Percentiles rank a stretch among this genome's conserved stretches.
Conservation (phyloP, 2,113 vertebrate species). For the Rhizomys pruinosus region DNA sequence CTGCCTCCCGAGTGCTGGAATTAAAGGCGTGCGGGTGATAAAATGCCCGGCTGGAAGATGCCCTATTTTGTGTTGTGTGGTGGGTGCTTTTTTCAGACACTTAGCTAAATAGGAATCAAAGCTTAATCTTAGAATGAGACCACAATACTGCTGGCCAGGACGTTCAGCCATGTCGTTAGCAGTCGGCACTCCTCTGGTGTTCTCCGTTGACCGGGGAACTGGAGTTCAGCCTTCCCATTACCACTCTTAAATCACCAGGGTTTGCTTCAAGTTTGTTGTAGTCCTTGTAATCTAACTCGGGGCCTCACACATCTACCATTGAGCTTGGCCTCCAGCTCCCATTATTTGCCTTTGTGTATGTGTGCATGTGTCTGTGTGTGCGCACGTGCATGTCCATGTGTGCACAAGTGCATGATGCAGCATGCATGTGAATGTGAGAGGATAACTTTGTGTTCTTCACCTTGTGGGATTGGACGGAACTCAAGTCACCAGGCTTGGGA, state of each 20-base stretch:
- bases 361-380: too few species aligned
- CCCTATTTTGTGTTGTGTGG: neutral
- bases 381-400: too few species aligned
- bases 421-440: neutral
- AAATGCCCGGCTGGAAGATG: neutral
- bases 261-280: neutral
- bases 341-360: neutral
- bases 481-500: neutral
- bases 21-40: too few species aligned
- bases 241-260: neutral
- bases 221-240: neutral
- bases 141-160: neutral
- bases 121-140: neutral
- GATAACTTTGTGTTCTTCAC: too few species aligned
- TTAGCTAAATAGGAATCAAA: neutral
- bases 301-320: neutral
- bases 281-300: neutral
- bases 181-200: neutral
- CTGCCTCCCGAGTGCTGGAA: too few species aligned
- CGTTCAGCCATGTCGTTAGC: neutral
- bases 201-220: neutral
- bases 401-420: neutral
- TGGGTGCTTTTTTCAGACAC: neutral
- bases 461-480: too few species aligned
- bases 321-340: neutral